Conservation (phyloP, 2,888 invertebrate species). For the Scaptomyza tumidula region DNA sequence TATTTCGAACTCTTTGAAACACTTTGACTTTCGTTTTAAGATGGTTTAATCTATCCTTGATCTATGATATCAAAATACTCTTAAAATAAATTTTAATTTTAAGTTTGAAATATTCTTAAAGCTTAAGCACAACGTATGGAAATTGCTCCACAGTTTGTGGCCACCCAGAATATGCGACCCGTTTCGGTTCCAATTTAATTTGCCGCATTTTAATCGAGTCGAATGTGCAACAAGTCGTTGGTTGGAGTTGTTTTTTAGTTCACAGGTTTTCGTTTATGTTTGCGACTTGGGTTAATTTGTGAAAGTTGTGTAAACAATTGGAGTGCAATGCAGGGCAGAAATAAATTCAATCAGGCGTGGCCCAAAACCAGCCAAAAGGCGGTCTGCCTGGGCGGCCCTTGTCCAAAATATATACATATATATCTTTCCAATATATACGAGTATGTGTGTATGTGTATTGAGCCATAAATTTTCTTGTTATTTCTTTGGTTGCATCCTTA, state of each 20-base stretch:
- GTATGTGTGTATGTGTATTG: slow-evolving; percentile 32
- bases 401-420: slow-evolving; percentile 52
- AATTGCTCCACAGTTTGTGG: slow-evolving; percentile 48
- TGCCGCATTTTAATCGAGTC: slow-evolving; percentile 74
- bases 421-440: too few species aligned
- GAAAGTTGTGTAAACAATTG: slow-evolving; percentile 79
- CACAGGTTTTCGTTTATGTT: slow-evolving; percentile 37
- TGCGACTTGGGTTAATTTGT: slow-evolving; percentile 68
- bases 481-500: slow-evolving; percentile 28
- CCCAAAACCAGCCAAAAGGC: slow-evolving; percentile 35
- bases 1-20: too few species aligned
- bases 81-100: too few species aligned
- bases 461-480: slow-evolving; percentile 25
- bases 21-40: too few species aligned
- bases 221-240: slow-evolving; percentile 49
- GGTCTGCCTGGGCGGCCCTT: slow-evolving; percentile 51
- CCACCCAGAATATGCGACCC: slow-evolving; percentile 73
- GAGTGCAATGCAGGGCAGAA: slow-evolving; percentile 50
- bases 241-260: slow-evolving; percentile 43
- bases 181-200: slow-evolving; percentile 67
- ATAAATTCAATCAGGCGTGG: slow-evolving; percentile 80
- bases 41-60: too few species aligned
- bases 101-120: neutral
- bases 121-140: neutral
- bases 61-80: too few species aligned